A percentile compares a stretch with the other conserved stretches of the same genome.
phyloP scores from a whole-genome alignment of 2,888 invertebrate species.

The Cheilosia grossa region DNA sequence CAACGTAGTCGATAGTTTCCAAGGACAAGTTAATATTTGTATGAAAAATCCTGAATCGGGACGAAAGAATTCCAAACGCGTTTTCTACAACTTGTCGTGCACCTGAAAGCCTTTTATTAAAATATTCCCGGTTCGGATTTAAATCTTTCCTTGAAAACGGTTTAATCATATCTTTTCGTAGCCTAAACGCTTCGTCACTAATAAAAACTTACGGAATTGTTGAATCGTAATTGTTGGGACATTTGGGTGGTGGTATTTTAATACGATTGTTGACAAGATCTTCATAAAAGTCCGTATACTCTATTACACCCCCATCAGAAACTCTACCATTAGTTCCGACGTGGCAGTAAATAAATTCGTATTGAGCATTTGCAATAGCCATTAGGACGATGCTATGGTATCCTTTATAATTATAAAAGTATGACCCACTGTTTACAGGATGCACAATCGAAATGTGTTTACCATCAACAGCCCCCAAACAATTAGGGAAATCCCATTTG shows the following conservation, averaged over 20 bases:
- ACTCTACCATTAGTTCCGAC: conserved; percentile 13
- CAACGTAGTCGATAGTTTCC: neutral
- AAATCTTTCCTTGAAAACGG: conserved; percentile 3
- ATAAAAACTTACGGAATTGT: conserved; percentile 6
- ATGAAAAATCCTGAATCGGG: conserved; percentile 6
- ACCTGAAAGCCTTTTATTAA: conserved; percentile 12
- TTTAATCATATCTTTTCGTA: conserved; percentile 12
- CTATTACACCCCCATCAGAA: conserved; percentile 6
- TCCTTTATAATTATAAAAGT: conserved; percentile 11
- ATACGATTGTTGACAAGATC: neutral
- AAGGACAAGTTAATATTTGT: conserved; percentile 7
- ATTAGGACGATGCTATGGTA: conserved; percentile 13
- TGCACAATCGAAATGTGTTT: conserved; percentile 25
- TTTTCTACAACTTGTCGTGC: conserved; percentile 7
- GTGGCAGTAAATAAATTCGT: conserved; percentile 5
- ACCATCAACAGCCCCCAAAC: conserved; percentile 7
- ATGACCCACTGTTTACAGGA: conserved; percentile 36
- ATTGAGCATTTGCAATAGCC: conserved; percentile 24
- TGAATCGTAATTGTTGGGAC: conserved; percentile 11
- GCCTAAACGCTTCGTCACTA: conserved; percentile 9
- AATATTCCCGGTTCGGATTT: conserved; percentile 1
- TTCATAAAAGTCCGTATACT: conserved; percentile 7
- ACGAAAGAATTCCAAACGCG: neutral
- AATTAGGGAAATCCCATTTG: conserved; percentile 36
- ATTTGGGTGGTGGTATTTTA: conserved; percentile 15